Conservation (phyloP, 2,888 invertebrate genomes). For the Zonitis immaculata region DNA sequence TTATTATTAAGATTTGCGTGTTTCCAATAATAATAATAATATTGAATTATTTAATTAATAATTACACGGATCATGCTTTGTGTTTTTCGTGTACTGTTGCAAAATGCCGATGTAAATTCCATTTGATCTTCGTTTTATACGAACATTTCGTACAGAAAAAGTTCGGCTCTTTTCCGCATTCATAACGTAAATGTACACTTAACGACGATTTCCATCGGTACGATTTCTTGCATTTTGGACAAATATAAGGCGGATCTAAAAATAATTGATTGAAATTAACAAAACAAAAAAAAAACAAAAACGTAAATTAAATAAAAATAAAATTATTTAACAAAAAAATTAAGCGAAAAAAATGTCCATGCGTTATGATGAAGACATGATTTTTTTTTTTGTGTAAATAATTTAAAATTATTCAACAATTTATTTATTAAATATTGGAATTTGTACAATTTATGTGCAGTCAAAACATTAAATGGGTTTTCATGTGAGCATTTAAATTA, state of each 20-base stretch:
- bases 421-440: background rate
- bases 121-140: conserved; percentile 14
- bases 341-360: background rate
- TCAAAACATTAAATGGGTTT: conserved; percentile 42
- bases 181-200: conserved; percentile 6
- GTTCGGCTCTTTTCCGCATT: conserved; percentile 15
- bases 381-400: too few species aligned
- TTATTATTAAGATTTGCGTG: too few species aligned
- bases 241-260: conserved; percentile 14
- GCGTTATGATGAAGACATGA: background rate
- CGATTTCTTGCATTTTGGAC: conserved; percentile 25
- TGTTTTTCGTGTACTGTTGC: background rate
- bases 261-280: background rate
- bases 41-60: too few species aligned
- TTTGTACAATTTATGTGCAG: too few species aligned
- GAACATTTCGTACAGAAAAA: conserved; percentile 9
- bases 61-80: background rate
- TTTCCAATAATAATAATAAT: too few species aligned
- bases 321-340: background rate
- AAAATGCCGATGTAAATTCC: conserved; percentile 8
- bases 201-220: conserved; percentile 22
- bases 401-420: background rate
- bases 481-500: conserved; percentile 57
- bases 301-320: background rate
- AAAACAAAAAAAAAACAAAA: background rate